phyloP scores from a whole-genome alignment of 1,140 invertebrate genomes.

The Papilio glaucus region DNA sequence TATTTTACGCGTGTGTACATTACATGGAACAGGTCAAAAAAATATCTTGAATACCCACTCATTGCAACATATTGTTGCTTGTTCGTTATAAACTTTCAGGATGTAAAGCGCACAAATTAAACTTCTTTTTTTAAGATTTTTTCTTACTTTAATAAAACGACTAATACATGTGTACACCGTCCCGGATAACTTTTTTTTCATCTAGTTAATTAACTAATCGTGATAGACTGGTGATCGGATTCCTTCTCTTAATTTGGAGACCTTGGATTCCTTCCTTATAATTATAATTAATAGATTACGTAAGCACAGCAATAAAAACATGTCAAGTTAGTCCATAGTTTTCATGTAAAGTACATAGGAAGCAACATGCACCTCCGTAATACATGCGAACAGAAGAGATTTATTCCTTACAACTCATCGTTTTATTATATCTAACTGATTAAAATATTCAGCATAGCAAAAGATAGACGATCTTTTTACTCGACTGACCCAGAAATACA shows the following conservation, averaged over 20 bases:
- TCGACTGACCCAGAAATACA: no score
- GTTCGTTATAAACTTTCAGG: conserved; percentile 31
- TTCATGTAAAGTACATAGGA: no score
- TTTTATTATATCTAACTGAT: no score
- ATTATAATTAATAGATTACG: background rate
- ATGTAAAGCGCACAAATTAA: conserved; percentile 34
- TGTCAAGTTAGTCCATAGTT: background rate
- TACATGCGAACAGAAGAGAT: no score
- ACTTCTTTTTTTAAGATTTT: conserved; percentile 25
- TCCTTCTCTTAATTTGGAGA: conserved; percentile 8
- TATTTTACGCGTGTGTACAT: conserved; percentile 32
- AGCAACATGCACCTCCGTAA: no score
- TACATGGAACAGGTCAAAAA: conserved; percentile 17
- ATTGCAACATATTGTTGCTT: conserved; percentile 23
- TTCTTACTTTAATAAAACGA: conserved; percentile 3
- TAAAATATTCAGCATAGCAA: no score
- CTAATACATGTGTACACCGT: conserved; percentile 26
- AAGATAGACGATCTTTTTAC: no score
- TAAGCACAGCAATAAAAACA: background rate
- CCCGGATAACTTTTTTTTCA: conserved; percentile 28
- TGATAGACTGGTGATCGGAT: background rate
- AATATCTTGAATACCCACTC: conserved; percentile 26
- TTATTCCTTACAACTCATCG: no score
- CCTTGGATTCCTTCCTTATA: conserved; percentile 9
- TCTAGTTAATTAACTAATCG: conserved; percentile 4